phyloP scores from a whole-genome alignment of 2,113 vertebrate genomes.

The Mugil cephalus region DNA sequence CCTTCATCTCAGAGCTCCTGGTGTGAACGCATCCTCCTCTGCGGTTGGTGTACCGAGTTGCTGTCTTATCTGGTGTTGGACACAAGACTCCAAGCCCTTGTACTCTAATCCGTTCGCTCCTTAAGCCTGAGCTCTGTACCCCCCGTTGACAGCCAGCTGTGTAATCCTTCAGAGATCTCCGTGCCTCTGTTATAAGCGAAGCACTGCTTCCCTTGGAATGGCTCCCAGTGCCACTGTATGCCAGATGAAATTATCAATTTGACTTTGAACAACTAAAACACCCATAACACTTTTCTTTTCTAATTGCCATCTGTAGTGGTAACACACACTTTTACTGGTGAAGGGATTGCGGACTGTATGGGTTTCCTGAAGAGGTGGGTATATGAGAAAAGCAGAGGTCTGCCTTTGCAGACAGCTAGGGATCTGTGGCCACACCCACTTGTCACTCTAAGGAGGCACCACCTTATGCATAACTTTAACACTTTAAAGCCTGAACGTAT shows the following conservation, averaged over 20 bases:
- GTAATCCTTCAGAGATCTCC: slow-evolving; percentile 80
- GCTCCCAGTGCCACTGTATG: slow-evolving; percentile 36
- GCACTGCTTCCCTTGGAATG: slow-evolving; percentile 45
- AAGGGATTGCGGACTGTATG: no score
- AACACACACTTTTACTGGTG: background rate
- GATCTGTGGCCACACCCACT: no score
- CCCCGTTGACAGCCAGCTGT: slow-evolving; percentile 63
- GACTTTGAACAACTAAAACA: slow-evolving; percentile 55
- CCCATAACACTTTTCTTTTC: slow-evolving; percentile 36
- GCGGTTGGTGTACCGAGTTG: slow-evolving; percentile 42
- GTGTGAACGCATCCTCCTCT: slow-evolving; percentile 45
- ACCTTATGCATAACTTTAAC: no score
- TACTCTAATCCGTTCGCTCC: slow-evolving; percentile 76
- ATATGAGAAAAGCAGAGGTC: no score
- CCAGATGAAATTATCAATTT: slow-evolving; percentile 43
- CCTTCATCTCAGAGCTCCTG: slow-evolving; percentile 8
- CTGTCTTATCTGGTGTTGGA: slow-evolving; percentile 73
- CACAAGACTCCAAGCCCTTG: slow-evolving; percentile 62
- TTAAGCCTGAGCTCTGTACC: slow-evolving; percentile 69
- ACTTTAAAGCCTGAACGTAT: no score
- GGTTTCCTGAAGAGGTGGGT: no score
- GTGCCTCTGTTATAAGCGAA: slow-evolving; percentile 59
- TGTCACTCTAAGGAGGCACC: no score
- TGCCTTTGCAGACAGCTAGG: no score
- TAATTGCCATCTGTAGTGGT: slow-evolving; percentile 36